Conservation (phyloP, 2,797 vertebrate species). For the Syngnathus acus region DNA sequence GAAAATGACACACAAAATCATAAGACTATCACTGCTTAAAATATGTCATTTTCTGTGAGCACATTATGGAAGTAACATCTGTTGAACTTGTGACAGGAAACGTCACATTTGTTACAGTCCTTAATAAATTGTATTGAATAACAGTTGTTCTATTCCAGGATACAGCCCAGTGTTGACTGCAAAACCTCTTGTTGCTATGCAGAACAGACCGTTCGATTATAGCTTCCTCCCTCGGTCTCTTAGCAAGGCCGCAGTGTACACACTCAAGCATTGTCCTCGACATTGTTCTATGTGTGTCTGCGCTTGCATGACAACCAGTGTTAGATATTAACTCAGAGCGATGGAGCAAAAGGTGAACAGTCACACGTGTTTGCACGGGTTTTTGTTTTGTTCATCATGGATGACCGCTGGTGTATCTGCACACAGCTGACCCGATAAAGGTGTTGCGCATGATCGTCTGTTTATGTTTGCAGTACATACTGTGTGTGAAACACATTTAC, state of each 20-base stretch:
- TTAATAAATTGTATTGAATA: not conserved
- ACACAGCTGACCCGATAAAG: not conserved
- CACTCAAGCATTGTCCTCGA: not conserved
- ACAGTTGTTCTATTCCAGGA: conserved; percentile 5
- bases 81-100: conserved; percentile 53
- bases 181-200: conserved; percentile 36
- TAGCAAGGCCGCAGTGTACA: conserved; percentile 6
- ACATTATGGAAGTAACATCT: conserved; percentile 3
- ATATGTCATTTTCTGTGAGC: not conserved
- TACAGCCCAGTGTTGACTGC: conserved; percentile 49
- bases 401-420: not conserved
- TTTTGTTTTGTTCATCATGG: not conserved
- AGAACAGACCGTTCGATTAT: conserved; percentile 33
- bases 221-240: conserved; percentile 46
- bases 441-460: not conserved
- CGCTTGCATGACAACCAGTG: not conserved
- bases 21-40: not conserved
- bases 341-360: not conserved
- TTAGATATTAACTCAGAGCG: conserved; percentile 5
- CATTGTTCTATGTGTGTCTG: not conserved
- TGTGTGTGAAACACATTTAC: not conserved
- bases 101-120: conserved; percentile 15
- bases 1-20: not conserved
- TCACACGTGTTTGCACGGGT: conserved; percentile 1
- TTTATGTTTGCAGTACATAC: not conserved